Conservation (phyloP, 2,113 vertebrate species). For the Oryzias woworae region DNA sequence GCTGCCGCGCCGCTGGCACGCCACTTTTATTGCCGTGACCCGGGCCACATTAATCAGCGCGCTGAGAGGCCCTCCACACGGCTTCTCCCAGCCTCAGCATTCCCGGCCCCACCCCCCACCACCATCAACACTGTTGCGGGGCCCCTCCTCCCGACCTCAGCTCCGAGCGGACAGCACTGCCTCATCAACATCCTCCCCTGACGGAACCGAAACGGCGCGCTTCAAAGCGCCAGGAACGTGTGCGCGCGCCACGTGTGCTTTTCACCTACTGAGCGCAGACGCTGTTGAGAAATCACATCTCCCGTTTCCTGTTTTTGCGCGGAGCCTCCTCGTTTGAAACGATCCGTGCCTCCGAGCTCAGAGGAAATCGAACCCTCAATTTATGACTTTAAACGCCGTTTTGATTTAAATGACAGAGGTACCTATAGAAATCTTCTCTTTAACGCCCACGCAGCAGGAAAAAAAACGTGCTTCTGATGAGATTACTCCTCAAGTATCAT, state of each 20-base stretch:
- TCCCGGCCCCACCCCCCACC: conserved; percentile 25
- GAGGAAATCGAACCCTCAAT: too few species aligned
- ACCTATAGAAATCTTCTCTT: too few species aligned
- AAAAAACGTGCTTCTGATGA: too few species aligned
- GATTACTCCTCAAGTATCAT: too few species aligned
- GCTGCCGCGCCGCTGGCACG: conserved; percentile 63
- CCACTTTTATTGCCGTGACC: conserved; percentile 76
- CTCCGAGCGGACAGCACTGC: conserved; percentile 39
- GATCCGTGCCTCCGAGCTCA: too few species aligned
- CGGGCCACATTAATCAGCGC: conserved; percentile 74
- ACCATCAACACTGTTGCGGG: too few species aligned
- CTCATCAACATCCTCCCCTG: conserved; percentile 52
- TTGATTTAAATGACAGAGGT: too few species aligned
- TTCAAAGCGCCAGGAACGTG: conserved; percentile 1
- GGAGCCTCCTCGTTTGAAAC: too few species aligned
- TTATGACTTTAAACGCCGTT: too few species aligned
- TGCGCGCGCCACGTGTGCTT: conserved; percentile 13
- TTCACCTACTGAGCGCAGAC: conserved; percentile 20
- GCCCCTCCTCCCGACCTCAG: conserved; percentile 1
- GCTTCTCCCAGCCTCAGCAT: conserved; percentile 24
- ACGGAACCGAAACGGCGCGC: conserved; percentile 36
- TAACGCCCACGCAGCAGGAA: too few species aligned
- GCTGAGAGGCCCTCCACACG: conserved; percentile 57
- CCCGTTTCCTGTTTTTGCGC: conserved; percentile 31
- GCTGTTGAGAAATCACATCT: conserved; percentile 38